Evolutionary conservation across 1,140 invertebrate species (phyloP).

Genomic region (Drosophila equinoxialis): DNA sequence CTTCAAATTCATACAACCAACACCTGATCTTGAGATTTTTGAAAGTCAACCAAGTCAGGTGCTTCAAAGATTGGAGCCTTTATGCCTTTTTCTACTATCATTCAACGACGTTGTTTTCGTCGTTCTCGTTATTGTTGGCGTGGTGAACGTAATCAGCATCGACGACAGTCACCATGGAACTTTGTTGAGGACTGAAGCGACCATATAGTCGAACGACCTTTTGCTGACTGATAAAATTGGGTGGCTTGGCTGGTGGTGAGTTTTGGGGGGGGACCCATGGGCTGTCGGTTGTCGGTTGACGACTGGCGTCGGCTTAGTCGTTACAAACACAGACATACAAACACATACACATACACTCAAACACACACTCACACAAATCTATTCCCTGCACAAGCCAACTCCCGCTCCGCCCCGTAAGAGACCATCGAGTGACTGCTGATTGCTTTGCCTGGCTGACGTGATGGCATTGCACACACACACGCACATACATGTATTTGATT

Average conservation of each 20-base stretch:
- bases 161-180: conserved; percentile 10
- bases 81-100: neutral
- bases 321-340: conserved; percentile 28
- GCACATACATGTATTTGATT: conserved; percentile 16
- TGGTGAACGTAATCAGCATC: conserved; percentile 19
- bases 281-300: conserved; percentile 42
- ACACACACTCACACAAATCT: conserved; percentile 37
- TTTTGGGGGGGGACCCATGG: conserved; percentile 40
- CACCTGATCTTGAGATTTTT: conserved; percentile 60
- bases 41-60: conserved; percentile 57
- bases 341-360: conserved; percentile 22
- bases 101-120: neutral
- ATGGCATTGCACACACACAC: conserved; percentile 55
- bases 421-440: conserved; percentile 67
- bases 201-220: conserved; percentile 74
- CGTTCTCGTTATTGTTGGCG: neutral
- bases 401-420: conserved; percentile 45
- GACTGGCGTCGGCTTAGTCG: conserved; percentile 63
- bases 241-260: conserved; percentile 54
- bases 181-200: conserved; percentile 35
- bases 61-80: conserved; percentile 29
- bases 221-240: conserved; percentile 78
- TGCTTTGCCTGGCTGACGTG: conserved; percentile 78
- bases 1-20: neutral
- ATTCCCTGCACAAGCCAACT: conserved; percentile 49